Evolutionary conservation across 2,888 invertebrate genomes (phyloP).

Genomic region (Pseudanteris insignis): DNA sequence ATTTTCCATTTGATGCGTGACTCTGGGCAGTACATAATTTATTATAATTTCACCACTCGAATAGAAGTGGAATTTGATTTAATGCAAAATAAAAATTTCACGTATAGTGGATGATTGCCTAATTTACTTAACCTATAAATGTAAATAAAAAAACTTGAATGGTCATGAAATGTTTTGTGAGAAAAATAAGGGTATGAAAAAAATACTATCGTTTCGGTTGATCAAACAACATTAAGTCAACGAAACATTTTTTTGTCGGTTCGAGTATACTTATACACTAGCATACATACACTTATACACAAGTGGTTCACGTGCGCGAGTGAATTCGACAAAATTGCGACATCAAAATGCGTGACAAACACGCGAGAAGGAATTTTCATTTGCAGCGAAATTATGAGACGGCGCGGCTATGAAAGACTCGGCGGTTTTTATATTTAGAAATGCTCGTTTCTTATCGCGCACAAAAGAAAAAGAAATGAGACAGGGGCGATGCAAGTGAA

Average conservation of each 20-base stretch:
- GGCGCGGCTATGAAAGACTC: conserved; percentile 19
- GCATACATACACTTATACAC: background rate
- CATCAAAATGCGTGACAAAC: conserved; percentile 30
- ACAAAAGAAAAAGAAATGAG: conserved; percentile 4
- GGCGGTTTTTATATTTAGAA: conserved; percentile 24
- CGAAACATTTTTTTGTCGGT: background rate
- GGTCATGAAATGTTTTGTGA: no score
- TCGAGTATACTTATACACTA: background rate
- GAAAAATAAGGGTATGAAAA: background rate
- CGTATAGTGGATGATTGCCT: no score
- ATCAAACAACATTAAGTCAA: background rate
- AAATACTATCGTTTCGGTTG: background rate
- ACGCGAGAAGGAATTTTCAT: conserved; percentile 35
- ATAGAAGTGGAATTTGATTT: no score
- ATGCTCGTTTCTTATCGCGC: conserved; percentile 24
- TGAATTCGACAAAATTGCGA: conserved; percentile 22
- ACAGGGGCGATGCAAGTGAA: background rate
- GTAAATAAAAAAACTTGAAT: no score
- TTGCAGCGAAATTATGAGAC: conserved; percentile 23
- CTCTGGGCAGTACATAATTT: no score
- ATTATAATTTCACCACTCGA: no score
- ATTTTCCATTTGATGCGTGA: no score
- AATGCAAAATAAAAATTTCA: no score
- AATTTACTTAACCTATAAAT: no score
- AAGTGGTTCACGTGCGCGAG: background rate